phyloP scores from a whole-genome alignment of 2,113 vertebrate species.

The Chloebia gouldiae region DNA sequence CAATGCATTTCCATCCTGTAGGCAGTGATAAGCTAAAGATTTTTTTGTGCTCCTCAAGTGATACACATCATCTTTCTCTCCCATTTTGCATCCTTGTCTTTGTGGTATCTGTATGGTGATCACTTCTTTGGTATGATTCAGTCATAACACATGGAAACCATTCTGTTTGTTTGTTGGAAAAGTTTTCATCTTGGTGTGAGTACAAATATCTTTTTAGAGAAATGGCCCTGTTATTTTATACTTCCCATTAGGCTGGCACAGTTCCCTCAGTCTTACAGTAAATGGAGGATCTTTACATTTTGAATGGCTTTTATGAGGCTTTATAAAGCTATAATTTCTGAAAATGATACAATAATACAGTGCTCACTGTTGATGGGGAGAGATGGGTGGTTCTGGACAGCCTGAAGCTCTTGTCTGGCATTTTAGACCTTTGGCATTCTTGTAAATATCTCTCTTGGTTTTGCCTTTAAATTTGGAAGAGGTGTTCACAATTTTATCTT shows the following conservation, averaged over 20 bases:
- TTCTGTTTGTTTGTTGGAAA: constrained; percentile 13
- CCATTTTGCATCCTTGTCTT: background rate
- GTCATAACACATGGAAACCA: background rate
- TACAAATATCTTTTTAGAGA: background rate
- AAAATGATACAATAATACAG: constrained; percentile 34
- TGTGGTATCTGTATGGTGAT: background rate
- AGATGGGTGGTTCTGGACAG: background rate
- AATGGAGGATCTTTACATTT: constrained; percentile 33
- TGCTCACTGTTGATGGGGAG: background rate
- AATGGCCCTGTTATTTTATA: constrained; percentile 24
- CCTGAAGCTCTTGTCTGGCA: background rate
- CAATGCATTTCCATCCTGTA: background rate
- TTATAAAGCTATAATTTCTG: constrained; percentile 40
- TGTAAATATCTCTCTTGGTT: background rate
- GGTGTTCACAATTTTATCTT: background rate
- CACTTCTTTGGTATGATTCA: background rate
- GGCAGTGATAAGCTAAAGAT: background rate
- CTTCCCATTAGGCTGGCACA: constrained; percentile 39
- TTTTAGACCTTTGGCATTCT: background rate
- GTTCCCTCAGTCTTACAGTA: constrained; percentile 9
- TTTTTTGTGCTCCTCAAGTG: background rate
- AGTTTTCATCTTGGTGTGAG: background rate
- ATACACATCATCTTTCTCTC: background rate
- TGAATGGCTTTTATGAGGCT: constrained; percentile 30
- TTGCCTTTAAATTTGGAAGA: background rate